Conservation (phyloP, 35 echinoderm and acorn worm species). For the Lytechinus pictus region DNA sequence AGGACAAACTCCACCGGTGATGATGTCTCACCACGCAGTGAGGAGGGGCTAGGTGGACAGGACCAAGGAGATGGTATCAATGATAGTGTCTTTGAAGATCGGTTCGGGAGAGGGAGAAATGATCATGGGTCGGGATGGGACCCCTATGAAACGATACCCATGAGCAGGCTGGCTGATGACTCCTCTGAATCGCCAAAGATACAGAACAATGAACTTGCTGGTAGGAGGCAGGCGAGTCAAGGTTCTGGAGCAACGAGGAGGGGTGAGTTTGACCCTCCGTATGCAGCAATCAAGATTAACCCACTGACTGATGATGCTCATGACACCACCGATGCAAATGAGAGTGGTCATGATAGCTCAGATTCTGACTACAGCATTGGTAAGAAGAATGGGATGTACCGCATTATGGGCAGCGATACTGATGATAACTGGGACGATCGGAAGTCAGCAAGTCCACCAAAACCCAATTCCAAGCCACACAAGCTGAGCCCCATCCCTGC, state of each 20-base stretch:
- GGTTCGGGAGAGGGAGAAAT: neutral
- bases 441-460: neutral
- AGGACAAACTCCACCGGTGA: slow-evolving; percentile 48
- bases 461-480: neutral
- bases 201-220: slow-evolving; percentile 26
- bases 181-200: slow-evolving; percentile 8
- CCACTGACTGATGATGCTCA: neutral
- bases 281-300: slow-evolving; percentile 27
- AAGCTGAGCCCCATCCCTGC: slow-evolving; percentile 49
- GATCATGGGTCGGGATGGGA: neutral
- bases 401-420: slow-evolving; percentile 22
- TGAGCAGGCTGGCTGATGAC: neutral
- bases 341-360: slow-evolving; percentile 45
- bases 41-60: neutral
- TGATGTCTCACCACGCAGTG: slow-evolving; percentile 24
- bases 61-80: neutral
- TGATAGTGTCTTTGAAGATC: neutral
- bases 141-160: slow-evolving; percentile 33
- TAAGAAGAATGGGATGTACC: slow-evolving; percentile 57
- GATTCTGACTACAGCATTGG: slow-evolving; percentile 23
- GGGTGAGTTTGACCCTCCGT: slow-evolving; percentile 26
- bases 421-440: neutral
- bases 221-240: neutral
- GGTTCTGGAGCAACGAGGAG: neutral
- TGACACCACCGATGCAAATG: slow-evolving; percentile 28